Evolutionary conservation across 2,113 vertebrate genomes (phyloP), one percentile per base, ranked within the genome.

Genomic region (Psilopogon haemacephalus): DNA sequence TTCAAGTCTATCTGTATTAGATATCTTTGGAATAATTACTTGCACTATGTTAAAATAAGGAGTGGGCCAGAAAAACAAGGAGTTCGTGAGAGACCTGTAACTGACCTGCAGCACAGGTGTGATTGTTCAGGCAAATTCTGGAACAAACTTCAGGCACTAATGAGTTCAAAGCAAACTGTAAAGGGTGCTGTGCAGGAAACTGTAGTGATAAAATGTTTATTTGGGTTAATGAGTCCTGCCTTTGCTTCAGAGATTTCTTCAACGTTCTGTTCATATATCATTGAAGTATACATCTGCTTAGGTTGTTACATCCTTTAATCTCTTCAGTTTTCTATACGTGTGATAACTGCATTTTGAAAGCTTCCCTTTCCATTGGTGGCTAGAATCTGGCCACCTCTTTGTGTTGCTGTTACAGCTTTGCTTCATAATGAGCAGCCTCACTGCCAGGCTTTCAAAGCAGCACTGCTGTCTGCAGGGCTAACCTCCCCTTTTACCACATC

Each of bases 261-360:
- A n/a, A 12, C 4, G 12, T 40, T 65, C 82, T 77, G 15, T 50
- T 44, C 8, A 4, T 44, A 5, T 65, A 33, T 59, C 17, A 42
- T 1, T 58, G 59, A 59, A 73, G 12, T 12, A 28, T 24, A 23
- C 79, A 35, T 26, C 9, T 82, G 20, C 20, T 52, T 52, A 18
- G 28, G 2, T 6, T 40, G 21, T 59, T 33, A 2, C 1, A 12
- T 4, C 6, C 5, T 75, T 46, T 54, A 60, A 1, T 23, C 37
- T 55, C 14, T 48, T 37, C 23, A 60, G 35, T 30, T 64, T 77
- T 26, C 52, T 6, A 1, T 1, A 0, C 0, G 0, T 21, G 23
- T 7, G 26, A 12, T 42, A 82, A 60, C 4, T 68, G 33, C 4
- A 5, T 68, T 80, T 73, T 17, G 32, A 3, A 16, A 48, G 38